Evolutionary conservation across 2,797 vertebrate genomes (phyloP).

Genomic region (Lepilemur ruficaudatus): DNA sequence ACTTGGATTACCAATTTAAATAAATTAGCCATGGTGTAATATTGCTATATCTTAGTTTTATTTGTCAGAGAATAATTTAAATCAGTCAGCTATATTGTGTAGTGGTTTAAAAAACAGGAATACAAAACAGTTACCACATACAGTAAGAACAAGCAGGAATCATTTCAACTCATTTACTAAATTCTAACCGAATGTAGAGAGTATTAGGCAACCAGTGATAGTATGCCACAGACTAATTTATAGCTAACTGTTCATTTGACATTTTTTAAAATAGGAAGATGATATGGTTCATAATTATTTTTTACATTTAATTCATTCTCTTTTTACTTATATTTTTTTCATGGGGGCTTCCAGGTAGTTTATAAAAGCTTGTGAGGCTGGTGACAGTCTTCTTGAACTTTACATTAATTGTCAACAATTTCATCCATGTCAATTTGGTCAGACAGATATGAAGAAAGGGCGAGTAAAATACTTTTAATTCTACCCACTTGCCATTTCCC

Average conservation of each 20-base stretch:
- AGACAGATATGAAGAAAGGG: not conserved
- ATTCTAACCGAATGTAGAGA: not conserved
- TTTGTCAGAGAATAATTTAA: constrained; percentile 35
- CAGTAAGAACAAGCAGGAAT: not conserved
- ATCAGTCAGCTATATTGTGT: not conserved
- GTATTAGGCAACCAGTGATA: not conserved
- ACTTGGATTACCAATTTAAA: constrained; percentile 15
- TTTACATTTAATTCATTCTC: not conserved
- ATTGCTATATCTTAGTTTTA: constrained; percentile 37
- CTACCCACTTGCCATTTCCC: not conserved
- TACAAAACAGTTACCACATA: not conserved
- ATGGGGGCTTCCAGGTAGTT: not conserved
- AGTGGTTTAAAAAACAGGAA: constrained; percentile 33
- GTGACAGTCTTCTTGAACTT: not conserved
- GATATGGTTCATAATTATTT: not conserved
- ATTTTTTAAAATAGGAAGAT: not conserved
- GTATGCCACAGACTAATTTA: constrained; percentile 2
- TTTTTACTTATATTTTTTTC: not conserved
- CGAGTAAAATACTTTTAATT: not conserved
- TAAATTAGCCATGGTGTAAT: constrained; percentile 1
- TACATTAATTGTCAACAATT: not conserved
- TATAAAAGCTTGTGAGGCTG: not conserved
- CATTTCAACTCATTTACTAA: constrained; percentile 1
- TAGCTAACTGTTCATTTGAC: not conserved
- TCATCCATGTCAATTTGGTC: not conserved